phyloP scores from a whole-genome alignment of 2,797 vertebrate species.

The Mormyrops attenuatus region DNA sequence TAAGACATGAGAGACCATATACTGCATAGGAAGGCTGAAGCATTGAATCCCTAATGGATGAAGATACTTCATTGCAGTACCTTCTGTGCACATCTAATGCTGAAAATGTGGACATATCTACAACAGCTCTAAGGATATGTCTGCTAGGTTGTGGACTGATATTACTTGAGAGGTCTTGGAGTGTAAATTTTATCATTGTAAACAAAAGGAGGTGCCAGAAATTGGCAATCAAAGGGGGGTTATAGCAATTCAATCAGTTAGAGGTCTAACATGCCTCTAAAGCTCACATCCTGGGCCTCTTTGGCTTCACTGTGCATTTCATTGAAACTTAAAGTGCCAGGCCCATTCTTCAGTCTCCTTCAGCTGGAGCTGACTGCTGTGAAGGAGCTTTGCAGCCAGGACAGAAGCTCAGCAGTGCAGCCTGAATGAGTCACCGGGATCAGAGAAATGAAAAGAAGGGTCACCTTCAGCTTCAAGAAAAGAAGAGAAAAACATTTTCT shows the following conservation, averaged over 20 bases:
- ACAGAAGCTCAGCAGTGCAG: not conserved
- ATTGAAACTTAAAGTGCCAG: conserved; percentile 19
- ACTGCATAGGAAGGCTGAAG: not conserved
- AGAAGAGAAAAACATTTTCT: not conserved
- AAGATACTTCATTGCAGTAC: not conserved
- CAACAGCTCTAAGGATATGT: not conserved
- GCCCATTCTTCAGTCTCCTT: not conserved
- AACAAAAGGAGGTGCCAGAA: not conserved
- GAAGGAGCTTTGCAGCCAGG: not conserved
- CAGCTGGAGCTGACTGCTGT: not conserved
- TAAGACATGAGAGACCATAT: not conserved
- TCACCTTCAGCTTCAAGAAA: not conserved
- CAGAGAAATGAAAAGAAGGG: not conserved
- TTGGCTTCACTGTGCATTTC: not conserved
- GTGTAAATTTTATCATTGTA: not conserved
- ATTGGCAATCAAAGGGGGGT: not conserved
- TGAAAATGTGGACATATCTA: not conserved
- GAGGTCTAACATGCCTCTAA: not conserved
- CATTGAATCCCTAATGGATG: not conserved
- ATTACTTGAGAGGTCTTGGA: not conserved
- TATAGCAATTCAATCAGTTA: not conserved
- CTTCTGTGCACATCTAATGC: not conserved
- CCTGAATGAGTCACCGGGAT: not conserved
- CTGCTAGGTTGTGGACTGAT: not conserved
- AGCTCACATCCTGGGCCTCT: not conserved